phyloP scores from a whole-genome alignment of 2,888 invertebrate genomes.

The Osmoderma eremita region DNA sequence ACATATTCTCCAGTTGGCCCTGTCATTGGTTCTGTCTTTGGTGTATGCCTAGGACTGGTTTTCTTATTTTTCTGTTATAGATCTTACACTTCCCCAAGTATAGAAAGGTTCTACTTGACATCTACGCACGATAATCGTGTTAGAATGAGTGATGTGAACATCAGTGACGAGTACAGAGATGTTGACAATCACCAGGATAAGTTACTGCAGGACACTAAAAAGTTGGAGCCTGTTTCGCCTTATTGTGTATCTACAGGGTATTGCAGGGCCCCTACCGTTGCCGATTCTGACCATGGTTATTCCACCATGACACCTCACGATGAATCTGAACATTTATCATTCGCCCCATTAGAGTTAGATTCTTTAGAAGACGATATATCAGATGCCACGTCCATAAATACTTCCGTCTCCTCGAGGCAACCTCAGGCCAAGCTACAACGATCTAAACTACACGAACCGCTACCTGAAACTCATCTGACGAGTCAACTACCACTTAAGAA shows the following conservation, averaged over 20 bases:
- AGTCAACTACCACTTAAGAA: constrained; percentile 62
- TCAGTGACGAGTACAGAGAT: constrained; percentile 75
- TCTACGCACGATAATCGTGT: constrained; percentile 69
- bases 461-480: constrained; percentile 52
- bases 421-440: constrained; percentile 47
- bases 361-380: constrained; percentile 68
- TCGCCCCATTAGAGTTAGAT: constrained; percentile 75
- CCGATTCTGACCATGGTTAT: constrained; percentile 93
- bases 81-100: constrained; percentile 67
- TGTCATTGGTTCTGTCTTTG: constrained; percentile 86
- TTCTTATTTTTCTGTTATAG: constrained; percentile 87
- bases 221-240: constrained; percentile 79
- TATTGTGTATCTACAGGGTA: constrained; percentile 87
- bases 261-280: constrained; percentile 77
- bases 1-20: constrained; percentile 84
- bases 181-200: constrained; percentile 74
- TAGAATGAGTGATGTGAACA: constrained; percentile 79
- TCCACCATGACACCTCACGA: constrained; percentile 94
- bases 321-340: constrained; percentile 85
- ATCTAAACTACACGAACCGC: constrained; percentile 46
- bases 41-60: constrained; percentile 81
- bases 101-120: constrained; percentile 66
- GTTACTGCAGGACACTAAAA: constrained; percentile 68
- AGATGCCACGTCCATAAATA: constrained; percentile 69
- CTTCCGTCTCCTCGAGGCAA: constrained; percentile 63